A percentile compares a stretch with the other conserved stretches of the same genome.
Conservation (phyloP, 2,113 vertebrate genomes). For the Ciconia stormi region DNA sequence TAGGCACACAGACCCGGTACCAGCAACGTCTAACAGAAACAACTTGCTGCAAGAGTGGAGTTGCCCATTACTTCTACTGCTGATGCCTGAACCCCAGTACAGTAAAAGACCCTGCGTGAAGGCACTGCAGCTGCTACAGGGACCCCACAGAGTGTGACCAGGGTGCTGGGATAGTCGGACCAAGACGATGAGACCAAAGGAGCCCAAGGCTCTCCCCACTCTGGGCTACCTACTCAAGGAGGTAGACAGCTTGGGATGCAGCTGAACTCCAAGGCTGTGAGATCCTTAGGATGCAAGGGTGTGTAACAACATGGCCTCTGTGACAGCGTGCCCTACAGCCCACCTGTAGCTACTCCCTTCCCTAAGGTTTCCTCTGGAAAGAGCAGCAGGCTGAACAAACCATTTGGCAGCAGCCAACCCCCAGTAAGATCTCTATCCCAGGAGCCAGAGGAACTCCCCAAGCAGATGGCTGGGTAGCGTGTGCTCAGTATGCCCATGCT, state of each 20-base stretch:
- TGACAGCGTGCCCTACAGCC: background rate
- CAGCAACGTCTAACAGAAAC: background rate
- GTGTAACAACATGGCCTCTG: rapidly evolving
- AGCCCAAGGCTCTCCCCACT: background rate
- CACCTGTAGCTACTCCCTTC: background rate
- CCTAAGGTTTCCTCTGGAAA: background rate
- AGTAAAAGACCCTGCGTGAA: background rate
- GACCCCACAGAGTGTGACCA: background rate
- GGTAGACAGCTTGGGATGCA: background rate
- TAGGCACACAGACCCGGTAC: background rate
- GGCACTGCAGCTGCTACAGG: background rate
- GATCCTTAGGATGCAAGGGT: background rate
- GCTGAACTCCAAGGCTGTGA: background rate
- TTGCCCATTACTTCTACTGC: background rate
- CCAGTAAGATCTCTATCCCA: background rate
- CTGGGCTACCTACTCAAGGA: background rate
- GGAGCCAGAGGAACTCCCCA: background rate
- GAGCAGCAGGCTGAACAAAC: background rate
- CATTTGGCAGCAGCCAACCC: background rate
- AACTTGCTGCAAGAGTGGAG: background rate
- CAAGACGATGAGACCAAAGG: background rate
- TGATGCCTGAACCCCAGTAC: background rate
- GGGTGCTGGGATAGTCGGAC: background rate
- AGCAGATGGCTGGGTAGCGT: background rate
- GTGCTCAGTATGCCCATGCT: background rate